Evolutionary conservation across 2,888 invertebrate genomes (phyloP), one percentile per base, ranked within the genome.

Genomic region (Terebella lapidaria): DNA sequence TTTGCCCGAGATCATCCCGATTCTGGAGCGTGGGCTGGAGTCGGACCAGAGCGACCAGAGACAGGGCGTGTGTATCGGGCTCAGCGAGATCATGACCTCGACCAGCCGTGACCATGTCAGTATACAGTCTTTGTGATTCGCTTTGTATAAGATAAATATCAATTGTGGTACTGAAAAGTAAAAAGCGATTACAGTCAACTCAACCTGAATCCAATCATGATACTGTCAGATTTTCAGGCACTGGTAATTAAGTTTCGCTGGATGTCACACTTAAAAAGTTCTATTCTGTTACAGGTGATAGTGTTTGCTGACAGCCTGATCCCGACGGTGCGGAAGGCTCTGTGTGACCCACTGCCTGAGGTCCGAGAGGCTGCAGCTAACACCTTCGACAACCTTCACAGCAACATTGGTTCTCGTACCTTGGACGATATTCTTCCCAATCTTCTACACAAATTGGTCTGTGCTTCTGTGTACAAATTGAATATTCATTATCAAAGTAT

Each of bases 51-150:
- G 94, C 0, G 96, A 97, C 83, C 94, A 97, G 83, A 85, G 99
- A 20, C 95, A 97, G 82, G 99, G 99, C 67, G 97, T 99, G 5
- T 97, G 99, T 81, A 94, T 97, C 77, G 99, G 95, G 0, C 85
- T 99, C 30, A 92, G 94, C 0, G 97, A 99, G 85, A 99, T 99
- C 74, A 94, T 99, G 89, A 89, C 89, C 3, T 94, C 95, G 55
- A 97, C 96, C 2, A 94, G 92, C 60, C 88, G 88, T 71, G 97
- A 97, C 42, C 80, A 81, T 67, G 78, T 80, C 65, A 71, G 77
- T 70, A 25, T 35, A 35, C 42, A 35, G 42, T 15, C n/a, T 15
- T 35, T 10, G n/a, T 15, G 10, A 35, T 35, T 15, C n/a, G n/a
- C 42, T n/a, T 35, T 35, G 42, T 35, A 35, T 10, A 35, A 35